phyloP scores from a whole-genome alignment of 2,113 vertebrate species.

The Aldabrachelys gigantea region DNA sequence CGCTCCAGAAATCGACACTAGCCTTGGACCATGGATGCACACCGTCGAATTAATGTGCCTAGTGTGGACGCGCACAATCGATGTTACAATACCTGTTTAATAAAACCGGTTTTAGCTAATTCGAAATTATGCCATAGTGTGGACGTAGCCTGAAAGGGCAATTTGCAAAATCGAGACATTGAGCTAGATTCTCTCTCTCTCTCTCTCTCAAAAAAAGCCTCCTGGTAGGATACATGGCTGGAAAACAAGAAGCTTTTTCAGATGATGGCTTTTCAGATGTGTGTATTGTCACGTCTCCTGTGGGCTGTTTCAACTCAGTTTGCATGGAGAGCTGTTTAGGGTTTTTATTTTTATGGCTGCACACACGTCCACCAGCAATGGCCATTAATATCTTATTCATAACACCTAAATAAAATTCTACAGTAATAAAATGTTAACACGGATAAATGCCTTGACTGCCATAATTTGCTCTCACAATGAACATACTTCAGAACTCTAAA shows the following conservation, averaged over 20 bases:
- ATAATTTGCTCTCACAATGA: background rate
- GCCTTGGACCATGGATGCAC: no score
- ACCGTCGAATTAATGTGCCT: no score
- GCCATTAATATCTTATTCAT: background rate
- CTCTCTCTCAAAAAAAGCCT: no score
- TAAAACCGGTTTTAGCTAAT: no score
- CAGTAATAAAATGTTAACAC: conserved; percentile 42
- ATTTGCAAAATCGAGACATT: background rate
- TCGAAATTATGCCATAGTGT: no score
- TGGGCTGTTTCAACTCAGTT: background rate
- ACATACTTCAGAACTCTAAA: background rate
- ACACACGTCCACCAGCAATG: conserved; percentile 36
- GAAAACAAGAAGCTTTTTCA: background rate
- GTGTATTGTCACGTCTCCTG: background rate
- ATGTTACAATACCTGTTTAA: no score
- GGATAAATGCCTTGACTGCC: conserved; percentile 23
- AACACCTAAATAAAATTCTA: background rate
- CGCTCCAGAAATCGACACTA: no score
- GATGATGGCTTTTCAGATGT: background rate
- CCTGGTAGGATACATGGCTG: background rate
- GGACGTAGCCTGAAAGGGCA: background rate
- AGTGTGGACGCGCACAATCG: no score
- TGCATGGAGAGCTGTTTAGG: conserved; percentile 2
- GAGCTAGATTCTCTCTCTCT: background rate
- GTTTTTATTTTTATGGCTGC: background rate